Conservation (phyloP, 2,797 vertebrate species). For the Taeniopygia guttata region DNA sequence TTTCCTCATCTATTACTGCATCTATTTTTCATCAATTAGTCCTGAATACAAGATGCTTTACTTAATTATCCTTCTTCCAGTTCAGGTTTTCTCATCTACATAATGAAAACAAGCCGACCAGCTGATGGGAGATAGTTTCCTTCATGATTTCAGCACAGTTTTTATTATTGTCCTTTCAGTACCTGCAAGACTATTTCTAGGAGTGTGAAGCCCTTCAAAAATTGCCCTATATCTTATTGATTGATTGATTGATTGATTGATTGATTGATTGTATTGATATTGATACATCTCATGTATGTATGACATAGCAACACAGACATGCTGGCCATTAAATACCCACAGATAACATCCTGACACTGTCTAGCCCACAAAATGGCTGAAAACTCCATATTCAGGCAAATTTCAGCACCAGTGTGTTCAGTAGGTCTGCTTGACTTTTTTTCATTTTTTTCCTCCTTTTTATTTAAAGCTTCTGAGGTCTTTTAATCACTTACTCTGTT, state of each 20-base stretch:
- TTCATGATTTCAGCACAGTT: neutral
- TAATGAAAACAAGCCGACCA: neutral
- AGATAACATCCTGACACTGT: neutral
- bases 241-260: neutral
- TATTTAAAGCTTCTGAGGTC: neutral
- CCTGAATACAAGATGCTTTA: neutral
- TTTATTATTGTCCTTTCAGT: neutral
- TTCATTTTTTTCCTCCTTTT: neutral
- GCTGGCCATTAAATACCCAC: neutral
- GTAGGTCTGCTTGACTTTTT: neutral
- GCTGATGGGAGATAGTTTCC: neutral
- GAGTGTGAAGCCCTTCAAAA: neutral
- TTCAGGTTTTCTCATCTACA: neutral
- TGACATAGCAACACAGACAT: neutral
- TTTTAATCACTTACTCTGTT: conserved; percentile 3
- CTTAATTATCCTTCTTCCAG: neutral
- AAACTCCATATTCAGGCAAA: neutral
- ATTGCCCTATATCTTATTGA: neutral
- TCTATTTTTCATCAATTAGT: neutral
- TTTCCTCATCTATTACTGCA: neutral
- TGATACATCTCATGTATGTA: neutral
- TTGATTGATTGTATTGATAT: neutral
- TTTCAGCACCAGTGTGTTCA: neutral
- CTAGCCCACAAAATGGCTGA: neutral
- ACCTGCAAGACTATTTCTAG: neutral